Evolutionary conservation across 92 coral and sea anemone genomes (phyloP).

Genomic region (Umimayanthus kanabou): DNA sequence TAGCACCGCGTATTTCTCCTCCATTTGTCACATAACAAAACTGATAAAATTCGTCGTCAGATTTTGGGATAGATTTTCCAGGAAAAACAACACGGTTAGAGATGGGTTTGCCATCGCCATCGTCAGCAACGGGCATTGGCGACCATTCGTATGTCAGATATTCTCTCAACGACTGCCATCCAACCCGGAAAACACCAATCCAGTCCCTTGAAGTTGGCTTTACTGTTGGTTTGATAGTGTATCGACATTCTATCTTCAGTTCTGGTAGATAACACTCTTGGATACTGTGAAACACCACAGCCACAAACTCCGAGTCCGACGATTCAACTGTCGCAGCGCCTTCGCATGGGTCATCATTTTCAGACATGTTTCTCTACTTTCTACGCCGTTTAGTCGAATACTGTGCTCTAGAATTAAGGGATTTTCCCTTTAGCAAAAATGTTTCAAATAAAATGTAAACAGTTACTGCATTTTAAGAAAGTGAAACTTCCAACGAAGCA

Average conservation of each 20-base stretch:
- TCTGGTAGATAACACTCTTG: constrained; percentile 84
- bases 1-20: constrained; percentile 95
- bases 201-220: constrained; percentile 85
- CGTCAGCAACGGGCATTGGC: constrained; percentile 60
- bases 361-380: neutral
- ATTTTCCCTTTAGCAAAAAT: neutral
- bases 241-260: constrained; percentile 87
- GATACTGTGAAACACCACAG: constrained; percentile 91
- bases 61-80: constrained; percentile 76
- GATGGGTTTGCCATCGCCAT: constrained; percentile 61
- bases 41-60: constrained; percentile 96
- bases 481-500: neutral
- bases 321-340: neutral
- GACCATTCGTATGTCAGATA: constrained; percentile 93
- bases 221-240: constrained; percentile 85
- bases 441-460: neutral
- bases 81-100: constrained; percentile 77
- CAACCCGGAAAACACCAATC: constrained; percentile 96
- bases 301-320: constrained; percentile 89
- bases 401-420: neutral
- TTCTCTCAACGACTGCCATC: constrained; percentile 94
- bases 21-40: constrained; percentile 86
- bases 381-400: neutral
- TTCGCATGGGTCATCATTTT: constrained; percentile 9
- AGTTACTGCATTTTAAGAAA: neutral